These are phyloP conservation scores for Netelia inedita DNA, from an alignment of 2,888 invertebrate species.

Conservation along the genomic window DNA sequence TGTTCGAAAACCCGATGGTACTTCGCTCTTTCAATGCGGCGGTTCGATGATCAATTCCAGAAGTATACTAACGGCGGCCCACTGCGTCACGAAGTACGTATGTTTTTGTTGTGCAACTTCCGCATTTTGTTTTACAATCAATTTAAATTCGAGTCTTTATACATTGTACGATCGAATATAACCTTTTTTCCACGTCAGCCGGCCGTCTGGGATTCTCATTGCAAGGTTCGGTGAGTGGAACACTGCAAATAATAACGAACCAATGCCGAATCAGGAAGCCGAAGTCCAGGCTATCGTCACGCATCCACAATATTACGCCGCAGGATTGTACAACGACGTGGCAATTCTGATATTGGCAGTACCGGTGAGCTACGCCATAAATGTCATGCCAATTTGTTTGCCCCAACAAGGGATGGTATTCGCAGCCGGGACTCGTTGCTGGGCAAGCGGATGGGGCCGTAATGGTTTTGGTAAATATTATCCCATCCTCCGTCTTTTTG, in stretches of 20 bases:
- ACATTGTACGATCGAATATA: neutral
- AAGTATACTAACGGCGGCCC: constrained; percentile 93
- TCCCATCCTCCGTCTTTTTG: too few species aligned
- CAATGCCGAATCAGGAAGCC: constrained; percentile 89
- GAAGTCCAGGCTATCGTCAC: constrained; percentile 86
- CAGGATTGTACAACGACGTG: constrained; percentile 91
- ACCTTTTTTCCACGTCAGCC: constrained; percentile 64
- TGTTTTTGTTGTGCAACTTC: neutral
- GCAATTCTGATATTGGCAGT: constrained; percentile 89
- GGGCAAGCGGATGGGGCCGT: constrained; percentile 92
- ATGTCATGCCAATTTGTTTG: constrained; percentile 90
- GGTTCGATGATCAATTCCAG: constrained; percentile 91
- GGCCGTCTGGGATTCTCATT: constrained; percentile 82
- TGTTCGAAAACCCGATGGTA: constrained; percentile 85
- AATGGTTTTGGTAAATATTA: constrained; percentile 87
- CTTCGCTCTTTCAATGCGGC: constrained; percentile 90
- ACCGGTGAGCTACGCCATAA: constrained; percentile 88
- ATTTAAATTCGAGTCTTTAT: constrained; percentile 8
- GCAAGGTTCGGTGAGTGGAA: constrained; percentile 93
- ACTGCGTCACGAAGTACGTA: constrained; percentile 87
- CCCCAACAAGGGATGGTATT: constrained; percentile 86
- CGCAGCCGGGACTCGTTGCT: constrained; percentile 86
- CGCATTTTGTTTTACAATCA: neutral
- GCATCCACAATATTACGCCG: constrained; percentile 89
- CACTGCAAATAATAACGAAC: constrained; percentile 89